Conservation (phyloP, 2,888 invertebrate species). For the Eurois occulta region DNA sequence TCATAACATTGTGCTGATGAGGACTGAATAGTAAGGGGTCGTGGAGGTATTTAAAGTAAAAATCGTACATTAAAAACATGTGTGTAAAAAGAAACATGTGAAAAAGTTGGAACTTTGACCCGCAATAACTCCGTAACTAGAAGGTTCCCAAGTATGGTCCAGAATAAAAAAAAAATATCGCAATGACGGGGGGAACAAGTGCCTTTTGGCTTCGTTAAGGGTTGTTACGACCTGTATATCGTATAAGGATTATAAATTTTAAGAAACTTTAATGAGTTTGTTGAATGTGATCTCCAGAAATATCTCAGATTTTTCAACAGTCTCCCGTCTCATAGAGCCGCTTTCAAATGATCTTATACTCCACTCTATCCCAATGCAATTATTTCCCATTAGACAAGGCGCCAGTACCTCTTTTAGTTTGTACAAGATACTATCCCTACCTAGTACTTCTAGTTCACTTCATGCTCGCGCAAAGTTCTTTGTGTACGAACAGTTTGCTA, state of each 20-base stretch:
- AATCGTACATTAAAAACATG: no score
- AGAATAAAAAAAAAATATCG: no score
- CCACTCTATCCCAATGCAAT: neutral
- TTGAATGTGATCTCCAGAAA: neutral
- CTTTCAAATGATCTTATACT: neutral
- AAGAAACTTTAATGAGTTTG: neutral
- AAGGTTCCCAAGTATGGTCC: no score
- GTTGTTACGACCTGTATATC: no score
- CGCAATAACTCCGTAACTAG: no score
- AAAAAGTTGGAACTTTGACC: no score
- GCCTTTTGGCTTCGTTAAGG: no score
- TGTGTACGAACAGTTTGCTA: slow-evolving; percentile 40
- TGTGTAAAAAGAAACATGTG: no score
- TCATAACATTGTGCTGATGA: no score
- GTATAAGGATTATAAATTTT: neutral
- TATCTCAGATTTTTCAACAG: neutral
- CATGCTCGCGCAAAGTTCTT: slow-evolving; percentile 42
- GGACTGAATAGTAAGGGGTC: no score
- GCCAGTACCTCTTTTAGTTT: slow-evolving; percentile 2
- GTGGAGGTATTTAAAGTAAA: no score
- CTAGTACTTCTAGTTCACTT: slow-evolving; percentile 13
- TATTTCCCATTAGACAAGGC: neutral
- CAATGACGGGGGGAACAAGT: no score
- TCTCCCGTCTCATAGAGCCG: neutral
- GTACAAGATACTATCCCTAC: slow-evolving; percentile 10